Evolutionary conservation across 2,113 vertebrate species (phyloP), one percentile per base, ranked within the genome.

Genomic region (Megaleporinus macrocephalus): DNA sequence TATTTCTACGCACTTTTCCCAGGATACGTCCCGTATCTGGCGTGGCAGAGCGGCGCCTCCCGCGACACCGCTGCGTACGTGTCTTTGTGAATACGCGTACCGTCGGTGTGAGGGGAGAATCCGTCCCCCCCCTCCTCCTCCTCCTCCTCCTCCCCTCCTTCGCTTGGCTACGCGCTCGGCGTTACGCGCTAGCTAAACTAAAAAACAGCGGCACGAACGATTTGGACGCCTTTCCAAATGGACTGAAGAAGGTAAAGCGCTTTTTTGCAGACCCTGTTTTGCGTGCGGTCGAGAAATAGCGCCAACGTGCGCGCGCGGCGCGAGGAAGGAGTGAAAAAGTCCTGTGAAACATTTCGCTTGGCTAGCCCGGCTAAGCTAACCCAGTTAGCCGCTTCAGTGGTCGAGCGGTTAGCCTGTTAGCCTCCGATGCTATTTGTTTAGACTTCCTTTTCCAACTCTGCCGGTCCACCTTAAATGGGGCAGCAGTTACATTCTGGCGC

Each of bases 241-340:
- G 76, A 78, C 49, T 78, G 62, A 78, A 12, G 14, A 20, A 26
- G 76, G 76, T 78, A 78, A 78, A 24, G 16, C 10, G 51, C 33
- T 33, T 22, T n/a, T 0, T 10, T 69, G 33, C 9, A 12, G 18
- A 68, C 2, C 41, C 0, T 36, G 1, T 63, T 27, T 20, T 22
- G n/a, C n/a, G n/a, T n/a, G n/a, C n/a, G n/a, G n/a, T n/a, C n/a
- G n/a, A n/a, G n/a, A n/a, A n/a, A n/a, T n/a, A n/a, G n/a, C n/a
- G n/a, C n/a, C n/a, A n/a, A n/a, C n/a, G n/a, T n/a, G n/a, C n/a
- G n/a, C n/a, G n/a, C n/a, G 7, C 4, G 4, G 26, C n/a, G 24
- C 5, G 36, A 18, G 0, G 29, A 20, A 0, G 27, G 13, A 20
- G 16, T 3, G n/a, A n/a, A 30, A 30, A 33, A 22, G 65, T 20